Conservation (phyloP, 2,888 invertebrate genomes). For the Kryphioiulus occultus region DNA sequence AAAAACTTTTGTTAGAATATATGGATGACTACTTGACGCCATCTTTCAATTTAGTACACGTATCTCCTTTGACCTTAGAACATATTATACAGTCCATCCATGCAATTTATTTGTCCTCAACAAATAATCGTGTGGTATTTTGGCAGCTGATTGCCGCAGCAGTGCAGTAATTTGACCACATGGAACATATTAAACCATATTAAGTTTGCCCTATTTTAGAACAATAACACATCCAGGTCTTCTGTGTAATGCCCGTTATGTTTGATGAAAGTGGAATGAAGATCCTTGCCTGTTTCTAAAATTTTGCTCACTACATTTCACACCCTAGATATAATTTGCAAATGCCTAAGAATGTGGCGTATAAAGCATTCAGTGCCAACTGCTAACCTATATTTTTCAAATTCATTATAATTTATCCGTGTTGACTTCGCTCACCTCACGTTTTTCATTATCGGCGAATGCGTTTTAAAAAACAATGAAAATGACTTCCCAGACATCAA, state of each 20-base stretch:
- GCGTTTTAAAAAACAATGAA: conserved; percentile 20
- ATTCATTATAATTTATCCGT: conserved; percentile 36
- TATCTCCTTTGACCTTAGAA: background rate
- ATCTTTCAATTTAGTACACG: too few relatives aligned
- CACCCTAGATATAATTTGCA: background rate
- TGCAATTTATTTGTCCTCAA: background rate
- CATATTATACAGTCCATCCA: background rate
- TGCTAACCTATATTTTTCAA: conserved; percentile 31
- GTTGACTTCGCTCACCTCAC: conserved; percentile 36
- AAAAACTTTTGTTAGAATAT: too few relatives aligned
- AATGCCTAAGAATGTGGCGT: background rate
- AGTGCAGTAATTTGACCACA: background rate
- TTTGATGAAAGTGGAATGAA: conserved; percentile 10
- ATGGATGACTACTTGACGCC: too few relatives aligned
- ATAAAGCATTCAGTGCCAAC: background rate
- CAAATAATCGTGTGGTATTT: background rate
- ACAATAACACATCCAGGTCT: conserved; percentile 27
- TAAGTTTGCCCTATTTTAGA: conserved; percentile 27
- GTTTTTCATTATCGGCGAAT: conserved; percentile 36
- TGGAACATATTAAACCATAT: background rate
- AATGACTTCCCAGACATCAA: conserved; percentile 32
- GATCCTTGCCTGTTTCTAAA: conserved; percentile 8
- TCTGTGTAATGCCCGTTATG: background rate
- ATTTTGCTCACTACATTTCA: background rate
- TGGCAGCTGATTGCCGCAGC: background rate